These are phyloP conservation scores for Stenichneumon culpator DNA, from an alignment of 2,888 invertebrate genomes.

Conservation along the genomic window DNA sequence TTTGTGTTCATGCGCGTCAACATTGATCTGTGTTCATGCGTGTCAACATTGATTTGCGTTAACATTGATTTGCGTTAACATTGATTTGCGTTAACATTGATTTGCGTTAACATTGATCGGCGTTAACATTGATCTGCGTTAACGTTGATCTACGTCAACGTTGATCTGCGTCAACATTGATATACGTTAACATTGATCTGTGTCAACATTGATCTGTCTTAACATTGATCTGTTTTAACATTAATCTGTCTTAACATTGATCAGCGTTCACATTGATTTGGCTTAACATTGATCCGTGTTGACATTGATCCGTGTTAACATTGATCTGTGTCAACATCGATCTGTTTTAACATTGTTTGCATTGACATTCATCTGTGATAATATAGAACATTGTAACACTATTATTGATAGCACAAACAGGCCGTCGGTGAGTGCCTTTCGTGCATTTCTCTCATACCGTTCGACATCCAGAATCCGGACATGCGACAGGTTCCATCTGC, in stretches of 20 bases:
- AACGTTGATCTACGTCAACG: no score
- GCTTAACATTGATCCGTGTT: not conserved
- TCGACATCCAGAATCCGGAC: slow-evolving; percentile 82
- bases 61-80: not conserved
- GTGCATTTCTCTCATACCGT: slow-evolving; percentile 78
- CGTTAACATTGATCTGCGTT: no score
- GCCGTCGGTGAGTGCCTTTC: not conserved
- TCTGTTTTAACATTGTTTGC: not conserved
- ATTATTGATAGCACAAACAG: not conserved
- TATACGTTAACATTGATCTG: no score
- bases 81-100: not conserved
- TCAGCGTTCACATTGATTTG: not conserved
- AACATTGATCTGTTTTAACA: no score
- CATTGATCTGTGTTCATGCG: not conserved
- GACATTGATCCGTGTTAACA: not conserved
- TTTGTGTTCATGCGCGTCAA: no score
- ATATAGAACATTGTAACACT: not conserved
- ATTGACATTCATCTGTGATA: not conserved
- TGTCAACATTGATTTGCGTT: not conserved
- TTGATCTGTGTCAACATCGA: not conserved
- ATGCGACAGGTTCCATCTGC: slow-evolving; percentile 78
- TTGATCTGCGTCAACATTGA: no score
- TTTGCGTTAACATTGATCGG: not conserved
- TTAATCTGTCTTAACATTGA: no score
- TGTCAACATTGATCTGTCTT: no score